A percentile compares a stretch with the other conserved stretches of the same genome.
phyloP scores from a whole-genome alignment of 1,140 invertebrate species.

The Archivesica marissinica region DNA sequence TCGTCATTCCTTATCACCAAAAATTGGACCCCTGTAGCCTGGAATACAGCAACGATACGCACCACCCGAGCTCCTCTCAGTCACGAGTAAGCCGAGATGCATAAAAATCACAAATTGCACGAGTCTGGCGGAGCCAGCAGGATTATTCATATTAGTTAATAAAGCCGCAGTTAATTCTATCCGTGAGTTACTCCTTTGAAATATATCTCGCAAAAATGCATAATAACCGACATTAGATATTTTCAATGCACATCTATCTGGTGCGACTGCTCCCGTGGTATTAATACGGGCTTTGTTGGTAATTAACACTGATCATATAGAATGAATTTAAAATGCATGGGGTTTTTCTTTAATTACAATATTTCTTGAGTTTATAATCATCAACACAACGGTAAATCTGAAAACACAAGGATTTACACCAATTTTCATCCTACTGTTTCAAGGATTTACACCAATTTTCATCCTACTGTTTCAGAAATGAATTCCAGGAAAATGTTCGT shows the following conservation, averaged over 20 bases:
- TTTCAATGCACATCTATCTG: slow-evolving; percentile 13
- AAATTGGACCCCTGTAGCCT: background rate
- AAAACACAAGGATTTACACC: slow-evolving; percentile 53
- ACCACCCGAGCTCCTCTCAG: background rate
- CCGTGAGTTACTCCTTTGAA: slow-evolving; percentile 49
- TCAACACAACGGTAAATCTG: slow-evolving; percentile 45
- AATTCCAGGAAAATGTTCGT: too few relatives aligned
- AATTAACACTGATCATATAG: slow-evolving; percentile 32
- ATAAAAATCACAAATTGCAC: slow-evolving; percentile 58
- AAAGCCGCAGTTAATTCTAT: slow-evolving; percentile 32
- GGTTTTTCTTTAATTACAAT: slow-evolving; percentile 25
- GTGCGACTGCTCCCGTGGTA: background rate
- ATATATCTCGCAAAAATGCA: slow-evolving; percentile 41
- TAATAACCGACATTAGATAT: slow-evolving; percentile 40
- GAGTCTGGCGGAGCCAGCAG: slow-evolving; percentile 40
- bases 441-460: slow-evolving; percentile 45
- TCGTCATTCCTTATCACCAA: slow-evolving; percentile 31
- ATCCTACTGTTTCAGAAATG: slow-evolving; percentile 47
- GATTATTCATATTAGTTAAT: slow-evolving; percentile 42
- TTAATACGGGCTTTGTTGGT: slow-evolving; percentile 42
- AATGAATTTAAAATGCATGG: slow-evolving; percentile 34
- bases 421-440: slow-evolving; percentile 35
- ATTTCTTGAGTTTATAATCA: slow-evolving; percentile 17
- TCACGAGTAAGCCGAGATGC: slow-evolving; percentile 38
- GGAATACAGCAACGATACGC: background rate